Percentiles rank a stretch among this genome's conserved stretches.
phyloP scores from a whole-genome alignment of 2,888 invertebrate genomes.

The Adelphocoris suturalis region DNA sequence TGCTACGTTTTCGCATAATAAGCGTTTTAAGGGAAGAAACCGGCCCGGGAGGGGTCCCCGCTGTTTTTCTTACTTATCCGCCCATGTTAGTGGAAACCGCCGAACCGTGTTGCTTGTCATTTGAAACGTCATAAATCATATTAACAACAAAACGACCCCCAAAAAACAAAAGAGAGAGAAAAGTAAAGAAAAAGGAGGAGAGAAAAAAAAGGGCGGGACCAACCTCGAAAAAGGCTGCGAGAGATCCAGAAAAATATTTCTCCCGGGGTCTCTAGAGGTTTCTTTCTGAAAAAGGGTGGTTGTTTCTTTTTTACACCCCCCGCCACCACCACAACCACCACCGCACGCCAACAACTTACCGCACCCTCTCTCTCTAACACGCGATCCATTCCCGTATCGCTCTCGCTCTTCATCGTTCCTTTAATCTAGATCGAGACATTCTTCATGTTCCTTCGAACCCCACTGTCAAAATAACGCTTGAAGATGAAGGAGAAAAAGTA shows the following conservation, averaged over 20 bases:
- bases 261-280: constrained; percentile 19
- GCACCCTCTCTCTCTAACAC: background rate
- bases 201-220: constrained; percentile 59
- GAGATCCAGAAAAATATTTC: constrained; percentile 62
- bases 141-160: background rate
- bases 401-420: constrained; percentile 23
- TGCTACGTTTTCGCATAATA: constrained; percentile 22
- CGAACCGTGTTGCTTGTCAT: constrained; percentile 62
- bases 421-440: constrained; percentile 64
- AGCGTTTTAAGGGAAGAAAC: constrained; percentile 44
- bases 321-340: background rate
- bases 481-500: background rate
- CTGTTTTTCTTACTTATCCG: constrained; percentile 46
- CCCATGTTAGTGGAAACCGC: constrained; percentile 46
- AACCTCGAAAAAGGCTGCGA: background rate
- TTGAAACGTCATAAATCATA: constrained; percentile 64
- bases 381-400: background rate
- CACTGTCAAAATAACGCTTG: constrained; percentile 59
- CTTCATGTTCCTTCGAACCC: constrained; percentile 59
- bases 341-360: background rate
- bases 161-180: constrained; percentile 28
- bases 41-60: constrained; percentile 6
- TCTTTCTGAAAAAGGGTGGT: constrained; percentile 46
- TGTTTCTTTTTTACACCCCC: constrained; percentile 15
- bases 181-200: too few relatives aligned